These are phyloP conservation scores for Lacerta bilineata DNA, from an alignment of 2,797 vertebrate genomes.

Conservation along the genomic window DNA sequence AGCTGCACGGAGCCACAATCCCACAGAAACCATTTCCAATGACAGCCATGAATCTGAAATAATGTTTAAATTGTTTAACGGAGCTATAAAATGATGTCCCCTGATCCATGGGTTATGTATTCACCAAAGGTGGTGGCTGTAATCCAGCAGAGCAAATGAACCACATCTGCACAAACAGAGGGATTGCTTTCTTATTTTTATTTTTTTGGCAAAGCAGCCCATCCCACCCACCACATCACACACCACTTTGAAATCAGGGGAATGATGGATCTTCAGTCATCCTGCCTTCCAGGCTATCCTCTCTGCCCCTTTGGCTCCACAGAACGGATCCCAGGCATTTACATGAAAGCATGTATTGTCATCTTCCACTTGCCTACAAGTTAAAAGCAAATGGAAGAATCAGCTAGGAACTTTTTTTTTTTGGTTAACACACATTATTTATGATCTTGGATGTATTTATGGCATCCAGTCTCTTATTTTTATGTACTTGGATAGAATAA, in stretches of 20 bases:
- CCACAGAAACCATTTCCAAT: background rate
- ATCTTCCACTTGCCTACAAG: background rate
- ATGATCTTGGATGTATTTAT: background rate
- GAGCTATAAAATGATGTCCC: background rate
- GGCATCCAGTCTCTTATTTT: background rate
- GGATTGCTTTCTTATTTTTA: background rate
- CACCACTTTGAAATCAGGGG: background rate
- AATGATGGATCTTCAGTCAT: background rate
- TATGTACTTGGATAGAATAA: background rate
- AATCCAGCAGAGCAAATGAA: background rate
- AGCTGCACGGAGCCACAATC: background rate
- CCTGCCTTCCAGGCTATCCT: background rate
- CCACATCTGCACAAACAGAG: background rate
- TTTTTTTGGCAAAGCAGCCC: background rate
- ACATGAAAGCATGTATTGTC: conserved; percentile 1
- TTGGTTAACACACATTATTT: background rate
- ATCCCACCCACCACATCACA: background rate
- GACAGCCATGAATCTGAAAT: background rate
- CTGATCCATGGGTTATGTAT: background rate
- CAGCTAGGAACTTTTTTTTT: background rate
- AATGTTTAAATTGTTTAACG: background rate
- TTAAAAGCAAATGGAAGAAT: conserved; percentile 11
- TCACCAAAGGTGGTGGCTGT: background rate
- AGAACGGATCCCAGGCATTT: background rate
- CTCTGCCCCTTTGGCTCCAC: background rate